These are phyloP conservation scores for Asteroscopus sphinx DNA, from an alignment of 2,888 invertebrate genomes.

Conservation along the genomic window DNA sequence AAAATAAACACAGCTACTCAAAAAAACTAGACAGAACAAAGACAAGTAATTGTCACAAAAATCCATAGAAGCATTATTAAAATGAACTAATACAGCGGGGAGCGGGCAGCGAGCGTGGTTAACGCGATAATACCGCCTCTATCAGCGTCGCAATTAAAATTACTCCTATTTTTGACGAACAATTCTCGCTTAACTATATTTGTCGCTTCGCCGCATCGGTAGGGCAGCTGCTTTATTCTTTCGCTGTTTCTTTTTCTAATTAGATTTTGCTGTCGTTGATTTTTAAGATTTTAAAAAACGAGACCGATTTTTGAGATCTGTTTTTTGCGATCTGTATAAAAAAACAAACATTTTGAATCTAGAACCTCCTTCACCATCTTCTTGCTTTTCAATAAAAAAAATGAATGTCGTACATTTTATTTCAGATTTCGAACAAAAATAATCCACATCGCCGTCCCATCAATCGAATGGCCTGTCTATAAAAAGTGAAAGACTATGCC, in stretches of 20 bases:
- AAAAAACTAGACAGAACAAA: slow-evolving; percentile 47
- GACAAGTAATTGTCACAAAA: slow-evolving; percentile 61
- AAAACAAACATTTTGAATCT: no score
- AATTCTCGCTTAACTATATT: slow-evolving; percentile 72
- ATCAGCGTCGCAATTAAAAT: slow-evolving; percentile 78
- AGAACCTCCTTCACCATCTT: no score
- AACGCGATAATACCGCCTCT: slow-evolving; percentile 73
- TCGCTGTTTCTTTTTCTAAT: slow-evolving; percentile 32
- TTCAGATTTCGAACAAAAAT: background rate
- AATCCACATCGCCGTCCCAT: background rate
- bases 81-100: slow-evolving; percentile 39
- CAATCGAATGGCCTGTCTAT: slow-evolving; percentile 11
- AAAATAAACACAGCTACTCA: slow-evolving; percentile 34
- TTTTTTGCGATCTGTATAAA: no score
- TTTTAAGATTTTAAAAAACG: slow-evolving; percentile 8
- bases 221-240: slow-evolving; percentile 48
- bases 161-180: slow-evolving; percentile 78
- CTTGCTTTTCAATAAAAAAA: no score
- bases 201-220: slow-evolving; percentile 64
- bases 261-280: slow-evolving; percentile 26
- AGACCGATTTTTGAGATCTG: background rate
- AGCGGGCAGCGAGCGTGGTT: slow-evolving; percentile 64
- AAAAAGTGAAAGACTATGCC: slow-evolving; percentile 52
- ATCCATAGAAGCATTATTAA: slow-evolving; percentile 61
- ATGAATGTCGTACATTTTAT: no score